A percentile compares a stretch with the other conserved stretches of the same genome.
Conservation (phyloP, 37 sponge, comb jelly and placozoan species). For the Halisarca cf. caerulea region DNA sequence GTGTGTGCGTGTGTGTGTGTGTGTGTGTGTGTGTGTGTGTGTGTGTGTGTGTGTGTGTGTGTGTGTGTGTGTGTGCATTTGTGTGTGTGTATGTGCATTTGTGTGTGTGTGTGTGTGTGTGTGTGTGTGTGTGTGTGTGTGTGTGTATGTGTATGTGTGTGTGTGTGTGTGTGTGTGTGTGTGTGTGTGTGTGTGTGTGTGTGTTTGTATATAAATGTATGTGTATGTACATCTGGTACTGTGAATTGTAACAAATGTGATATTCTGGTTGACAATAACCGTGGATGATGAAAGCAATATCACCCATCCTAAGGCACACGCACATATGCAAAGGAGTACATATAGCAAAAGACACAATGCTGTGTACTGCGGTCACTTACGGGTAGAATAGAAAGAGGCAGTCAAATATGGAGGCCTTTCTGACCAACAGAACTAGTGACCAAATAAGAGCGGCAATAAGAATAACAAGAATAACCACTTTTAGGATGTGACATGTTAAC, state of each 20-base stretch:
- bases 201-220: neutral
- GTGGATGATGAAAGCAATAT: no score
- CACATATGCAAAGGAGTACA: neutral
- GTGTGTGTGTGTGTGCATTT: no score
- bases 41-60: no score
- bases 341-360: neutral
- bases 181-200: neutral
- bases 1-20: no score
- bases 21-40: no score
- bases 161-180: constrained; percentile 10
- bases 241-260: no score
- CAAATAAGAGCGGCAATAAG: constrained; percentile 21
- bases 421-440: constrained; percentile 48
- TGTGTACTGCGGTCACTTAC: constrained; percentile 43
- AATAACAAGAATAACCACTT: constrained; percentile 21
- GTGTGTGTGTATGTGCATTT: no score
- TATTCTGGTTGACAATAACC: no score
- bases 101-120: no score
- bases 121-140: neutral
- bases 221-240: neutral
- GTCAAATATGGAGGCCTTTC: constrained; percentile 69
- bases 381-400: constrained; percentile 80
- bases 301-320: no score
- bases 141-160: constrained; percentile 3
- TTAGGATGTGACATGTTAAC: constrained; percentile 7